These are phyloP conservation scores for Pseudococcus jackbeardsleyi DNA, from an alignment of 2,888 invertebrate species.

Conservation along the genomic window DNA sequence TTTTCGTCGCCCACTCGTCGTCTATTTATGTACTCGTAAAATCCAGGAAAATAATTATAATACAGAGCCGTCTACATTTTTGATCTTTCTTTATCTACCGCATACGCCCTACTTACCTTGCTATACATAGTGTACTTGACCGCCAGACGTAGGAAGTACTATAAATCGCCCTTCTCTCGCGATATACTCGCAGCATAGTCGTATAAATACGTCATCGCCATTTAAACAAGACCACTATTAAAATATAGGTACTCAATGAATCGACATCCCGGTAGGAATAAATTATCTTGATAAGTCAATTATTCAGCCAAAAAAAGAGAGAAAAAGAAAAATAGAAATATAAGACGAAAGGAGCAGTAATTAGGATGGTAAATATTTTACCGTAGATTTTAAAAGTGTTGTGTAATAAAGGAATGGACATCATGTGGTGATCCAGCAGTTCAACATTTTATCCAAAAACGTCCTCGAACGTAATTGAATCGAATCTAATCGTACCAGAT, in stretches of 20 bases:
- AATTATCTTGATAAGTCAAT: background rate
- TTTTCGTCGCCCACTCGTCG: background rate
- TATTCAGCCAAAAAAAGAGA: background rate
- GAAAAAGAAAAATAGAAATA: background rate
- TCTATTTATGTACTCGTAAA: background rate
- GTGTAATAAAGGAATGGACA: background rate
- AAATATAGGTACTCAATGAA: background rate
- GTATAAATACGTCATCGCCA: background rate
- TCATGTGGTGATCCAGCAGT: background rate
- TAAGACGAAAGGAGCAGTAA: background rate
- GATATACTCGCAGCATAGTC: background rate
- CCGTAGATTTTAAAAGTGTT: background rate
- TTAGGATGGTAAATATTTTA: background rate
- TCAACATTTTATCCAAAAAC: background rate
- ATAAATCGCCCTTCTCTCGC: conserved; percentile 18
- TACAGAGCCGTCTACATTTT: background rate
- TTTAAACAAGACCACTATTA: background rate
- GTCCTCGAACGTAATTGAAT: background rate
- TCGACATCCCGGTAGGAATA: background rate
- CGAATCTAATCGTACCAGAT: background rate
- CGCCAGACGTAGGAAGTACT: conserved; percentile 49
- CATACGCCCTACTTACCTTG: conserved; percentile 39
- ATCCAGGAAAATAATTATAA: conserved; percentile 41
- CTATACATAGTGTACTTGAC: conserved; percentile 28
- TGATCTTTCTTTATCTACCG: background rate